These are phyloP conservation scores for Epinephelus malabaricus DNA, from an alignment of 2,797 vertebrate genomes.

Conservation along the genomic window DNA sequence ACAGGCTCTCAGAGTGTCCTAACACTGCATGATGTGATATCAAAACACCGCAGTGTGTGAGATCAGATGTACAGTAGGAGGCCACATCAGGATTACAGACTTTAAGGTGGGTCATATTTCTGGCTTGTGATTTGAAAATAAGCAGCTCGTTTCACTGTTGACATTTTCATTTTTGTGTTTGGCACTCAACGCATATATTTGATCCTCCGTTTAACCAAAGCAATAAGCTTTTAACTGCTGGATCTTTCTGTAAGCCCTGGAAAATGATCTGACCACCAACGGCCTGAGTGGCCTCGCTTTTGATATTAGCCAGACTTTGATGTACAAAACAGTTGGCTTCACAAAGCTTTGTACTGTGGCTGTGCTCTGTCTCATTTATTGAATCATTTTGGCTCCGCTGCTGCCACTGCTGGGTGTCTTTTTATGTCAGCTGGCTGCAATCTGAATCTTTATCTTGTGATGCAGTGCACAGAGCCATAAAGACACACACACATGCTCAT, in stretches of 20 bases:
- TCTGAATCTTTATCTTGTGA: slow-evolving; percentile 42
- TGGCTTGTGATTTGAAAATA: neutral
- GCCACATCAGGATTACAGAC: neutral
- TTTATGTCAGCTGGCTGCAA: slow-evolving; percentile 43
- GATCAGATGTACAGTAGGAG: neutral
- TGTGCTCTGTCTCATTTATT: slow-evolving; percentile 44
- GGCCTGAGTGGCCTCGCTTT: slow-evolving; percentile 37
- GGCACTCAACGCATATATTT: neutral
- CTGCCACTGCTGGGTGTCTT: slow-evolving; percentile 44
- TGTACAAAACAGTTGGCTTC: slow-evolving; percentile 55
- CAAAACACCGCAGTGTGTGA: neutral
- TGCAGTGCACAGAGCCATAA: slow-evolving; percentile 44
- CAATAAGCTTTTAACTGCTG: slow-evolving; percentile 27
- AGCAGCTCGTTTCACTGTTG: neutral
- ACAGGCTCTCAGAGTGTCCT: neutral
- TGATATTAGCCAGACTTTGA: slow-evolving; percentile 54
- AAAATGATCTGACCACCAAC: slow-evolving; percentile 35
- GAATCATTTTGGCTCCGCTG: slow-evolving; percentile 45
- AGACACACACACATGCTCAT: slow-evolving; percentile 4
- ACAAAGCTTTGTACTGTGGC: slow-evolving; percentile 35
- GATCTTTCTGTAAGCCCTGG: neutral
- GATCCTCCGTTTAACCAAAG: slow-evolving; percentile 10
- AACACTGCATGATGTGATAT: neutral
- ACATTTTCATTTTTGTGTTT: neutral
- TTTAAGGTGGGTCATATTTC: neutral